These are phyloP conservation scores for Apamea anceps DNA, from an alignment of 2,888 invertebrate genomes.

Conservation along the genomic window DNA sequence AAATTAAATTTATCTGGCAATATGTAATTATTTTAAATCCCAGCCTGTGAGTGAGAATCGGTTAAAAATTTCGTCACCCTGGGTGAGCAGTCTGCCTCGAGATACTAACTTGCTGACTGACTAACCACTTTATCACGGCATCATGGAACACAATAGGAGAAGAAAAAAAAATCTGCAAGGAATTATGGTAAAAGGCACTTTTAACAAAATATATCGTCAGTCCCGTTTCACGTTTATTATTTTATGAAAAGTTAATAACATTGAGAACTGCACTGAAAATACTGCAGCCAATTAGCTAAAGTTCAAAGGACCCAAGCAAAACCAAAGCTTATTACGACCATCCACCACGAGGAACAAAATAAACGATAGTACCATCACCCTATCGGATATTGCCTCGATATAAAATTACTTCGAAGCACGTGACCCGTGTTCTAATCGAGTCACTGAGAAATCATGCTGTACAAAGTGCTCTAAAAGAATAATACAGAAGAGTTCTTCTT, in stretches of 20 bases:
- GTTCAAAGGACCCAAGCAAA: constrained; percentile 36
- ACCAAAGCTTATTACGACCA: constrained; percentile 23
- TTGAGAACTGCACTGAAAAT: constrained; percentile 13
- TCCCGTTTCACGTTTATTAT: not conserved
- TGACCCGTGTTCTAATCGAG: constrained; percentile 70
- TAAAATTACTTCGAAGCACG: constrained; percentile 77
- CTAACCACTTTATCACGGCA: not conserved
- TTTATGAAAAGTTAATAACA: constrained; percentile 17
- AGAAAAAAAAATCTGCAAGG: too few species aligned
- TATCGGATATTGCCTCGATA: constrained; percentile 79
- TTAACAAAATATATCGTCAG: not conserved
- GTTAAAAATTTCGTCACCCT: not conserved
- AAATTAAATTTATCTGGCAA: not conserved
- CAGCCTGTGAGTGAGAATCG: not conserved
- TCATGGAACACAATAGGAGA: not conserved
- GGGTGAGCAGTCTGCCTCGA: too few species aligned
- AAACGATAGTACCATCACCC: constrained; percentile 70
- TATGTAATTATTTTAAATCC: not conserved
- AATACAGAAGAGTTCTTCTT: constrained; percentile 29
- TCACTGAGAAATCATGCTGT: constrained; percentile 47
- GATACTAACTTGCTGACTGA: not conserved
- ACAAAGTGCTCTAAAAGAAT: constrained; percentile 53
- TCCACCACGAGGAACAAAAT: constrained; percentile 53
- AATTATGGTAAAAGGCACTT: not conserved
- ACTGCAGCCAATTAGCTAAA: constrained; percentile 10